Conservation (phyloP, 2,113 vertebrate species). For the Eudorcas thomsonii region DNA sequence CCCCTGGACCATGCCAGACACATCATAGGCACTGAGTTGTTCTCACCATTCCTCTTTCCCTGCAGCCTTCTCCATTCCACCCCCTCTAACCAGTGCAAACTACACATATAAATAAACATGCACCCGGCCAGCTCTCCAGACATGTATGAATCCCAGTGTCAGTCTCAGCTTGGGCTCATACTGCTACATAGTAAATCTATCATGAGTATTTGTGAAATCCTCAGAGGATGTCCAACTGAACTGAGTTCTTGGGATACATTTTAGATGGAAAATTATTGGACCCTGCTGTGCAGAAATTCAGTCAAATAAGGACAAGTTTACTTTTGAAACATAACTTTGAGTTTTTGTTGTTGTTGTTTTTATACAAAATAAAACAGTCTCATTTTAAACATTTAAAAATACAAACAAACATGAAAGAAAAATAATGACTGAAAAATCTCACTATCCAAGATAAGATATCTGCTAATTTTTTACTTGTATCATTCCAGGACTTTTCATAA, state of each 20-base stretch:
- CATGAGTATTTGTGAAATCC: background rate
- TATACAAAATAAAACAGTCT: slow-evolving; percentile 8
- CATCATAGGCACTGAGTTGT: background rate
- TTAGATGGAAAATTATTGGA: background rate
- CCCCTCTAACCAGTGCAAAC: background rate
- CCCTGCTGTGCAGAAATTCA: background rate
- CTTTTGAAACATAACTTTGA: slow-evolving; percentile 14
- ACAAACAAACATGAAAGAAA: background rate
- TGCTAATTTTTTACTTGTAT: background rate
- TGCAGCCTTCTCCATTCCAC: background rate
- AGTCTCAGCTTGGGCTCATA: background rate
- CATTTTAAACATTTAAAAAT: slow-evolving; percentile 43
- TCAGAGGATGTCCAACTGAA: background rate
- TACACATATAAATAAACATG: background rate
- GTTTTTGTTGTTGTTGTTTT: background rate
- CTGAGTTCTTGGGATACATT: background rate
- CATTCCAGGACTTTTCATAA: background rate
- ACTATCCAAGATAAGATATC: background rate
- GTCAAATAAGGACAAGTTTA: slow-evolving; percentile 44
- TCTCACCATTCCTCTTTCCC: background rate
- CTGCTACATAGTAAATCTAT: slow-evolving; percentile 16
- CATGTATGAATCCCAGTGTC: background rate
- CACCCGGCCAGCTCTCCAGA: background rate
- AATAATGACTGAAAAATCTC: background rate
- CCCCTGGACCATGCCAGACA: background rate